Evolutionary conservation across 2,797 vertebrate species (phyloP), one percentile per base, ranked within the genome.

Genomic region (Melanotaenia pygmaea): DNA sequence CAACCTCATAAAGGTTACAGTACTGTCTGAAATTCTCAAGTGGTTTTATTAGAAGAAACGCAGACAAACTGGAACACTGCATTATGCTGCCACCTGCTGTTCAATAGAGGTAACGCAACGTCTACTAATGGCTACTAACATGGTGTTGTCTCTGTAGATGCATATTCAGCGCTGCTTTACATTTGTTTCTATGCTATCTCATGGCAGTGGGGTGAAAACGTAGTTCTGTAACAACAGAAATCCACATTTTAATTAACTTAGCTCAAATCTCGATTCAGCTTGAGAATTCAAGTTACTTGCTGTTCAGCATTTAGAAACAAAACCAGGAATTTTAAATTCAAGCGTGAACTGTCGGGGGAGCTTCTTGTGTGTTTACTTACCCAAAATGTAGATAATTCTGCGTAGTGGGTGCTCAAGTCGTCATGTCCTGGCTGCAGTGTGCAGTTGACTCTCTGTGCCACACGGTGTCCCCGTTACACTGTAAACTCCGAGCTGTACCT

Each of bases 51-150:
- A 62, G 40, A 2, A 10, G 28, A 7, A 18, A 13, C 0, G 7
- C 12, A 66, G 12, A 13, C 56, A 64, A 47, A 38, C 24, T 64
- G 0, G 43, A 88, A 34, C 38, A 68, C 45, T 82, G 70, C 82
- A 51, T 66, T 65, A 57, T 65, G 80, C 69, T 79, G 67, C 83
- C 89, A 72, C 75, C 88, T 89, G 68, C 70, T 70, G 91, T 0
- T 57, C 5, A 32, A 9, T 1, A 8, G 0, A 1, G 1, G 35
- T 30, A 77, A 12, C 76, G 67, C 67, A 68, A 18, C 0, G 16
- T 14, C 0, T n/a, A 16, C 12, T 30, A 11, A 2, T 53, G 0
- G 32, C 32, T 32, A 7, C 32, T 32, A 32, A 32, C 28, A 45
- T 1, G 26, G 34, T 37, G 50, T 13, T 37, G 34, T 35, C 32